Conservation (phyloP, 2,888 invertebrate genomes). For the Tenthredo distinguenda region DNA sequence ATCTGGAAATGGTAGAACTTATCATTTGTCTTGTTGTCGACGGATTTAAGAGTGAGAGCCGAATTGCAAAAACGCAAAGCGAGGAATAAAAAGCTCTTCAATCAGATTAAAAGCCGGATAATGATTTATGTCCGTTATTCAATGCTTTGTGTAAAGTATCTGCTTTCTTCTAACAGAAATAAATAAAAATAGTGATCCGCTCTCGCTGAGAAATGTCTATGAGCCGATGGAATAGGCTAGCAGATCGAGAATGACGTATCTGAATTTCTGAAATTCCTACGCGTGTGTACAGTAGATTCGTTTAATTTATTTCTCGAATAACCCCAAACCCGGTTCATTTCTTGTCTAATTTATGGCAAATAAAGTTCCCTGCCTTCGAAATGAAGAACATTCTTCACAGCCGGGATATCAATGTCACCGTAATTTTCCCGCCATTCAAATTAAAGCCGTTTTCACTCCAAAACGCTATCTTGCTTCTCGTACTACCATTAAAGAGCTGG, state of each 20-base stretch:
- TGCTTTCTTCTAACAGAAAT: neutral
- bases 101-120: neutral
- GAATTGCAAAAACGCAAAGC: neutral
- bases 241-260: conserved; percentile 11
- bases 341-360: conserved; percentile 58
- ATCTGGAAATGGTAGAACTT: neutral
- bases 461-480: conserved; percentile 25
- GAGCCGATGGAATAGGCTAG: neutral
- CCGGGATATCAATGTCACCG: conserved; percentile 57
- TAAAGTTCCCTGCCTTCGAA: conserved; percentile 53
- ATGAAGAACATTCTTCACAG: conserved; percentile 58
- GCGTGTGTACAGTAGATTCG: conserved; percentile 42
- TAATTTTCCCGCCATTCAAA: conserved; percentile 59
- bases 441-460: conserved; percentile 53
- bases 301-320: conserved; percentile 44
- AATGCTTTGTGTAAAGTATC: neutral
- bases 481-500: neutral
- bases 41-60: neutral
- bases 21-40: neutral
- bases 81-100: neutral
- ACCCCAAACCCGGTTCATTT: conserved; percentile 46
- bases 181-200: neutral
- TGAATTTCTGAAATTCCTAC: conserved; percentile 33
- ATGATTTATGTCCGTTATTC: neutral
- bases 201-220: neutral